Evolutionary conservation across 1,140 invertebrate species (phyloP).

Genomic region (Adoxophyes honmai): DNA sequence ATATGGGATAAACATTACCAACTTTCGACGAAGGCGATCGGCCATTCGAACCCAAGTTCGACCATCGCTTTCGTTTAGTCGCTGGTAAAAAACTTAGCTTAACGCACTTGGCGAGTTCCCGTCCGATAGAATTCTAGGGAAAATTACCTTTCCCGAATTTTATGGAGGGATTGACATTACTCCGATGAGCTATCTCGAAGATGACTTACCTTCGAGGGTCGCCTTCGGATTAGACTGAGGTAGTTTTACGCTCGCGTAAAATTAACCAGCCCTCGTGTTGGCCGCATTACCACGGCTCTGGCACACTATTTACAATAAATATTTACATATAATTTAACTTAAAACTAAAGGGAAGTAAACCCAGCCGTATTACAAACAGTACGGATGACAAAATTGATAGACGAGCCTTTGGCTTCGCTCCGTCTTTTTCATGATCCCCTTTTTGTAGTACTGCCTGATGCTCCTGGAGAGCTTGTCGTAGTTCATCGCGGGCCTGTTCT

Average conservation of each 20-base stretch:
- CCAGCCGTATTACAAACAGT: constrained; percentile 84
- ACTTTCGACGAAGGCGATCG: constrained; percentile 67
- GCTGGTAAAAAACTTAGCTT: constrained; percentile 59
- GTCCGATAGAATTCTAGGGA: constrained; percentile 67
- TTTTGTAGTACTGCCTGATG: constrained; percentile 99
- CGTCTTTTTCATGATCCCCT: constrained; percentile 99
- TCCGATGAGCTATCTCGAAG: constrained; percentile 36
- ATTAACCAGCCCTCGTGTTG: constrained; percentile 41
- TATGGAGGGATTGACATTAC: constrained; percentile 50
- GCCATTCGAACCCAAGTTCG: constrained; percentile 26
- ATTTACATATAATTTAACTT: constrained; percentile 35
- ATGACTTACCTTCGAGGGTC: constrained; percentile 24
- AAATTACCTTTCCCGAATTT: constrained; percentile 74
- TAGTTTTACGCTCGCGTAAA: constrained; percentile 52
- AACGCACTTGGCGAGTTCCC: constrained; percentile 50
- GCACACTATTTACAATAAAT: constrained; percentile 69
- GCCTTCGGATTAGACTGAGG: constrained; percentile 37
- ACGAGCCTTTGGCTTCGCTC: constrained; percentile 98
- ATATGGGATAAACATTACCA: constrained; percentile 93
- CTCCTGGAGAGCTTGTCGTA: constrained; percentile 99
- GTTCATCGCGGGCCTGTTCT: constrained; percentile 99
- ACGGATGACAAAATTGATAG: constrained; percentile 98
- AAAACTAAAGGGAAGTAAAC: constrained; percentile 18
- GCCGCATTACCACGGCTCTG: constrained; percentile 72
- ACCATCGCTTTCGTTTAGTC: constrained; percentile 47